A percentile compares a stretch with the other conserved stretches of the same genome.
Conservation (phyloP, 2,113 vertebrate genomes). For the Zonotrichia leucophrys region DNA sequence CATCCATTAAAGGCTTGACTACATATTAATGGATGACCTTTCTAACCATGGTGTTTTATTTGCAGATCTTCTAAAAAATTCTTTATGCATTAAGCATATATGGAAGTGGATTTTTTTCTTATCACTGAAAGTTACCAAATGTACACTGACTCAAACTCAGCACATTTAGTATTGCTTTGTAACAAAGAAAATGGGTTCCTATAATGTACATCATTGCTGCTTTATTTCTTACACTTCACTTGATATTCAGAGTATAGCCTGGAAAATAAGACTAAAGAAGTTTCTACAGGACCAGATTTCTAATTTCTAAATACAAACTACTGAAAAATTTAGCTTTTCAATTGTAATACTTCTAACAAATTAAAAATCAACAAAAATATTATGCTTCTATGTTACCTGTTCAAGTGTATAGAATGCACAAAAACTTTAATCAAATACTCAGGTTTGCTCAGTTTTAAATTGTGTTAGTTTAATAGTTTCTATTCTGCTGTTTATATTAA, state of each 20-base stretch:
- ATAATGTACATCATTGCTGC: conserved; percentile 22
- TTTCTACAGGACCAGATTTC: conserved; percentile 43
- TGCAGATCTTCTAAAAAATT: conserved; percentile 59
- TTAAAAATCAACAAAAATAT: conserved; percentile 81
- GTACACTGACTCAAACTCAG: neutral
- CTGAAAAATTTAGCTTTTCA: conserved; percentile 69
- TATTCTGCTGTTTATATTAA: conserved; percentile 96
- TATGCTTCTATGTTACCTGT: conserved; percentile 77
- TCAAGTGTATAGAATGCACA: conserved; percentile 90
- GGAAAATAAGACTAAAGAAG: conserved; percentile 27
- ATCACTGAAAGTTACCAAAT: conserved; percentile 37
- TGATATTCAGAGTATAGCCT: conserved; percentile 31
- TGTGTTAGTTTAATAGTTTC: conserved; percentile 98
- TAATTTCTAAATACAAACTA: conserved; percentile 71
- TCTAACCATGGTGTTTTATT: conserved; percentile 30
- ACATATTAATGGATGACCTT: conserved; percentile 29
- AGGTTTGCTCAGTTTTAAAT: conserved; percentile 96
- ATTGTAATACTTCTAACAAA: conserved; percentile 73
- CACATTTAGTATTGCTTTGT: neutral
- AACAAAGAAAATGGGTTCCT: conserved; percentile 2
- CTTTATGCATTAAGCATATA: conserved; percentile 42
- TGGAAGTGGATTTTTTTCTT: conserved; percentile 46
- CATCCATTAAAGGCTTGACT: conserved; percentile 38
- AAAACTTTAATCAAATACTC: conserved; percentile 98
- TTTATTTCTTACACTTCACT: conserved; percentile 7